Percentiles rank a stretch among this genome's conserved stretches.
Evolutionary conservation across 37 sponge, comb jelly and placozoan species (phyloP).

Genomic region (Beroe ovata): DNA sequence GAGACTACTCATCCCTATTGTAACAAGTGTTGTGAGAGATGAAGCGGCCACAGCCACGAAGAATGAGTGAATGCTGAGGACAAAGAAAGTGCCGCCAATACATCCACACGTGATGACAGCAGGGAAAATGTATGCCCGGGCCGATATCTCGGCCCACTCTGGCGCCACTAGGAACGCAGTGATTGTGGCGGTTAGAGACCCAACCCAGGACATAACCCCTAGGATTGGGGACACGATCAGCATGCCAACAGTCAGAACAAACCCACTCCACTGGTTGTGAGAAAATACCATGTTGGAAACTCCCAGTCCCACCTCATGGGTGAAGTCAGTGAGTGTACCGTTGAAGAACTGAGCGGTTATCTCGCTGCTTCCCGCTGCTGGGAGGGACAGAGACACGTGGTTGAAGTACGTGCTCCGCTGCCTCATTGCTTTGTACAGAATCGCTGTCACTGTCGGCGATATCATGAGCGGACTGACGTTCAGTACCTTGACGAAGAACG

Average conservation of each 20-base stretch:
- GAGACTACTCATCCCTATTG: background rate
- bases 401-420: background rate
- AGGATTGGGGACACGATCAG: conserved; percentile 41
- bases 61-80: conserved; percentile 37
- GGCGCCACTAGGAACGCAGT: conserved; percentile 18
- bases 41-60: background rate
- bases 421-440: background rate
- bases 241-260: conserved; percentile 10
- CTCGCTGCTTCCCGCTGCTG: background rate
- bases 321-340: background rate
- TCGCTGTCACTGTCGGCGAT: background rate
- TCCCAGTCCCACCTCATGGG: background rate
- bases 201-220: conserved; percentile 23
- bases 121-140: background rate
- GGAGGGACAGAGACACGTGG: background rate
- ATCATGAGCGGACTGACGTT: background rate
- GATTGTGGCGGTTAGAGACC: background rate
- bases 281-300: conserved; percentile 9
- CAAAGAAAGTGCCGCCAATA: conserved; percentile 36
- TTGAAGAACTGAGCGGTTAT: background rate
- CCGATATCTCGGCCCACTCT: conserved; percentile 4
- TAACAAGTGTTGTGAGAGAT: background rate
- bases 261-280: conserved; percentile 16
- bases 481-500: conserved; percentile 34
- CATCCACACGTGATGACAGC: conserved; percentile 2